A percentile compares a stretch with the other conserved stretches of the same genome.
Evolutionary conservation across 2,797 vertebrate species (phyloP).

Genomic region (Rhinophrynus dorsalis): DNA sequence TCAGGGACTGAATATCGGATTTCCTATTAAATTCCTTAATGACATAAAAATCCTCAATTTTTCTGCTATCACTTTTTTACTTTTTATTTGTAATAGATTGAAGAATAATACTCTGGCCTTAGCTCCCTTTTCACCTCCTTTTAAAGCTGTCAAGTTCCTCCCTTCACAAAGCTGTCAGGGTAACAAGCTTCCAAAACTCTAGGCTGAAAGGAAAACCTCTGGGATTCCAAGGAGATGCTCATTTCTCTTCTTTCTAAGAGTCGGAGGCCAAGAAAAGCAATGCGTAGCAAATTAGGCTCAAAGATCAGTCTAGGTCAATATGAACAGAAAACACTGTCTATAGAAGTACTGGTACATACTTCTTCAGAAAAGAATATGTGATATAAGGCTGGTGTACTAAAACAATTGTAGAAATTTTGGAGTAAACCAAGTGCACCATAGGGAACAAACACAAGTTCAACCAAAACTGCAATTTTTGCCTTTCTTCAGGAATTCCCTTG

Average conservation of each 20-base stretch:
- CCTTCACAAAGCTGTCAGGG: conserved; percentile 44
- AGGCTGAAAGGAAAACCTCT: conserved; percentile 36
- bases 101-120: conserved; percentile 30
- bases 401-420: no score
- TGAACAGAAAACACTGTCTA: conserved; percentile 3
- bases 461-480: no score
- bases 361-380: neutral
- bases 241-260: conserved; percentile 20
- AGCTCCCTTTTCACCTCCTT: conserved; percentile 29
- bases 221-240: conserved; percentile 34
- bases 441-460: no score
- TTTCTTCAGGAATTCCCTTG: no score
- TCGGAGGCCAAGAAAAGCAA: conserved; percentile 30
- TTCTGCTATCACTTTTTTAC: neutral
- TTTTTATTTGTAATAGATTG: conserved; percentile 35
- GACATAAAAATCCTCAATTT: neutral
- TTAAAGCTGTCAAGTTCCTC: conserved; percentile 38
- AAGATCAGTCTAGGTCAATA: conserved; percentile 18
- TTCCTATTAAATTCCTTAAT: conserved; percentile 17
- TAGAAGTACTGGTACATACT: neutral
- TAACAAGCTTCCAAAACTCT: conserved; percentile 40
- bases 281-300: conserved; percentile 28
- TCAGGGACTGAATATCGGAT: conserved; percentile 14
- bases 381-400: neutral
- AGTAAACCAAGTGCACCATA: no score